These are phyloP conservation scores for Vultur gryphus DNA, from an alignment of 2,797 vertebrate genomes.

Conservation along the genomic window DNA sequence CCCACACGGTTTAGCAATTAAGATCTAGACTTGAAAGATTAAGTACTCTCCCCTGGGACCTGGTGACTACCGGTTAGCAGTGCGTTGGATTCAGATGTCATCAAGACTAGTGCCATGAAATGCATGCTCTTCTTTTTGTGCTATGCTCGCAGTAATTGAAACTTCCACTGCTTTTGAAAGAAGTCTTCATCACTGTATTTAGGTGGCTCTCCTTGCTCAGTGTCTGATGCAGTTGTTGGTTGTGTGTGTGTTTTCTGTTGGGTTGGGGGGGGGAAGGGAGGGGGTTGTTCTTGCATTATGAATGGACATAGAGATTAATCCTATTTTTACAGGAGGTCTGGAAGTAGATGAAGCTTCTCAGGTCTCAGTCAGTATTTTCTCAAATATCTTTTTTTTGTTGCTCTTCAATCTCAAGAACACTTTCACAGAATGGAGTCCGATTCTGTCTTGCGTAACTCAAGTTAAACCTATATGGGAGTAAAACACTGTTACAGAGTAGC, in stretches of 20 bases:
- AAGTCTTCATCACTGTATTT: rapidly evolving
- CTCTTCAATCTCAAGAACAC: background rate
- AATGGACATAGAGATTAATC: background rate
- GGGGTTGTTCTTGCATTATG: background rate
- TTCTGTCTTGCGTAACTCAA: background rate
- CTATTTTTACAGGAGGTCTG: background rate
- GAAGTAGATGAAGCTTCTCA: background rate
- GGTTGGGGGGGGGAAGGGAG: rapidly evolving
- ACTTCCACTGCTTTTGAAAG: background rate
- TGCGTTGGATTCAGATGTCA: background rate
- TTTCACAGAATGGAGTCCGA: background rate
- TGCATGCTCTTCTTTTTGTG: background rate
- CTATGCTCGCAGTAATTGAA: background rate
- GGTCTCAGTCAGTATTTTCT: background rate
- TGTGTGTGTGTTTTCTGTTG: background rate
- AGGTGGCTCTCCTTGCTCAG: rapidly evolving
- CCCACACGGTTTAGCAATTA: background rate
- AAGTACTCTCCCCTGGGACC: background rate
- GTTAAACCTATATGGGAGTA: background rate
- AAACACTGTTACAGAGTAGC: background rate
- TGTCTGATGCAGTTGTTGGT: background rate
- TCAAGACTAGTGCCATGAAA: background rate
- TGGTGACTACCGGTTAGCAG: background rate
- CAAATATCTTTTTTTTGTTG: background rate
- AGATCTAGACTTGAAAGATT: background rate